Conservation (phyloP, 37 sponge, comb jelly and placozoan species). For the Diacarnus erythraeanus region DNA sequence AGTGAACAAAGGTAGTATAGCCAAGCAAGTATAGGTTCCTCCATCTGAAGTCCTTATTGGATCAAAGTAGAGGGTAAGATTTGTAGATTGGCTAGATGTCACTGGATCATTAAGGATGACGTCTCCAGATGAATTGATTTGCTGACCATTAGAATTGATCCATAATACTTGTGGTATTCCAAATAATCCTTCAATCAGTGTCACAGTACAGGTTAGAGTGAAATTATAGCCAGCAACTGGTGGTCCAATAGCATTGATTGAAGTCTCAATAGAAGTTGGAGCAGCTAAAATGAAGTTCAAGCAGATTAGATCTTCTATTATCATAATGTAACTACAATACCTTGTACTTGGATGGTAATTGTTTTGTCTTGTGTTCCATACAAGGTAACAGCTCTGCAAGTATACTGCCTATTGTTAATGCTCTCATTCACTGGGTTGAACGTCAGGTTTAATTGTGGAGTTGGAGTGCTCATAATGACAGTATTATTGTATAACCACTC, state of each 20-base stretch:
- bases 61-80: slow-evolving; percentile 7
- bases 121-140: neutral
- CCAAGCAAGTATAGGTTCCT: neutral
- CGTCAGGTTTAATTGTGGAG: neutral
- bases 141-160: neutral
- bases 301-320: neutral
- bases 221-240: slow-evolving; percentile 20
- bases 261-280: neutral
- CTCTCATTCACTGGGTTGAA: slow-evolving; percentile 4
- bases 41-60: slow-evolving; percentile 1
- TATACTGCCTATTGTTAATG: neutral
- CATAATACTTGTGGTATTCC: neutral
- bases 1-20: neutral
- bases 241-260: neutral
- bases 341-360: slow-evolving; percentile 5
- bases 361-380: slow-evolving; percentile 4
- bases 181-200: neutral
- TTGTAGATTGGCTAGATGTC: neutral
- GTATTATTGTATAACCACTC: slow-evolving; percentile 2
- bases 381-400: neutral
- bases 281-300: neutral
- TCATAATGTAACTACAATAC: neutral
- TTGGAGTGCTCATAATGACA: neutral
- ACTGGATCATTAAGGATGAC: neutral
- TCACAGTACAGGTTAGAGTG: neutral